Evolutionary conservation across 2,797 vertebrate species (phyloP), one percentile per base, ranked within the genome.

Genomic region (Myripristis jacobus): DNA sequence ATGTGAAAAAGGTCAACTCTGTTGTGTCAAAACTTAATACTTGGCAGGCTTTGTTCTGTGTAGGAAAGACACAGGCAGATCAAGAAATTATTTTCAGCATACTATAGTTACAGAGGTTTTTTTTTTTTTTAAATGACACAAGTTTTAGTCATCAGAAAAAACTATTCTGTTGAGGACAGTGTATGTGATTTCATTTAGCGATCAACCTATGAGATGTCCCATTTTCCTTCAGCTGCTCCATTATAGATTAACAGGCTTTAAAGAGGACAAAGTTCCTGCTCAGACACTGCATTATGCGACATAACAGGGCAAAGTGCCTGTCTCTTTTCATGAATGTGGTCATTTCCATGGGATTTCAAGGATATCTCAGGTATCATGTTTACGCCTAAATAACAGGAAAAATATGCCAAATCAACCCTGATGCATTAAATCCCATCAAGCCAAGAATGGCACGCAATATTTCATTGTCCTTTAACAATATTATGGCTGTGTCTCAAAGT

Each of bases 401-500:
- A 51, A 2, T n/a, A 51, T n/a, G 13, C 25, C 25, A 27, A 13
- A 41, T 31, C 0, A 34, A 36, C 29, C 55, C 31, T 4, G 38
- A 41, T 41, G 38, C 2, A 44, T 50, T n/a, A n/a, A n/a, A n/a
- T n/a, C n/a, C n/a, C n/a, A n/a, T n/a, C 21, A 25, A 51, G 4
- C 25, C 18, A n/a, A 0, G 5, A 38, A 44, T 21, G 24, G 71
- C 18, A 19, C 11, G 19, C 29, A 51, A 41, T 5, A 6, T 21
- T 64, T 16, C 1, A 10, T 50, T 62, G 22, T 48, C 11, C 54
- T 55, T 24, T 3, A n/a, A n/a, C 10, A 53, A 44, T 8, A 46
- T 51, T 59, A 4, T 10, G 46, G 53, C 27, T 47, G 48, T n/a
- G 12, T 41, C 51, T 75, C 54, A 13, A 53, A 46, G 52, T 61